Evolutionary conservation across 2,797 vertebrate genomes (phyloP), one percentile per base, ranked within the genome.

Genomic region (Pempheris klunzingeri): DNA sequence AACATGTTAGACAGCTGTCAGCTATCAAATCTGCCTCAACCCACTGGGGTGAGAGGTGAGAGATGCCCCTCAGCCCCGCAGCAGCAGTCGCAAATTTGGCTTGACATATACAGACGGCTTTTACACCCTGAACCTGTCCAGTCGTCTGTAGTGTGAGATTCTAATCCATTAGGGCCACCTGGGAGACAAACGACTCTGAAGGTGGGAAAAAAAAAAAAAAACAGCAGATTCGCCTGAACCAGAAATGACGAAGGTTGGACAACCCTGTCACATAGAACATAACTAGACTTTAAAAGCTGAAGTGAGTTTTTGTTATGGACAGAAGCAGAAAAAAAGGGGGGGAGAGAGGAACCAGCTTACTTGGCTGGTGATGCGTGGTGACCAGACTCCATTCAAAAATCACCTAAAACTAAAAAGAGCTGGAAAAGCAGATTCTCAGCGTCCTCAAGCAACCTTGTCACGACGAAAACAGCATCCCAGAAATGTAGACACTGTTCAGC

Each of bases 1-100:
- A 81, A 77, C 9, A 61, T 63, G 83, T 78, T 76, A 55, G 80
- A 83, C 85, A 90, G 88, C 85, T 86, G 87, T 89, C 89, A 63
- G 74, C 77, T 81, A 76, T 83, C 76, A 84, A 83, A 81, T 73
- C 44, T n/a, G 62, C 58, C 52, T 74, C 78, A 61, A 60, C 71
- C 82, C 69, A 76, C 61, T 4, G 4, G 43, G 74, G 83, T 67
- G 55, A 87, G 74, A 86, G 79, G 67, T 83, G 73, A 82, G 82
- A 46, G 81, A 77, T 80, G 53, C 75, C 47, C 74, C 79, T 73
- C 57, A 67, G 76, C 65, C 60, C 43, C 10, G 10, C 74, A 73
- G 83, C 82, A 10, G 74, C 28, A 13, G 34, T 41, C 34, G 38
- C 77, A 84, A 71, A 91, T 90, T 78, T 77, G 55, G 55, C 74